These are phyloP conservation scores for Andrena chrysosceles DNA, from an alignment of 2,888 invertebrate species.

Conservation along the genomic window DNA sequence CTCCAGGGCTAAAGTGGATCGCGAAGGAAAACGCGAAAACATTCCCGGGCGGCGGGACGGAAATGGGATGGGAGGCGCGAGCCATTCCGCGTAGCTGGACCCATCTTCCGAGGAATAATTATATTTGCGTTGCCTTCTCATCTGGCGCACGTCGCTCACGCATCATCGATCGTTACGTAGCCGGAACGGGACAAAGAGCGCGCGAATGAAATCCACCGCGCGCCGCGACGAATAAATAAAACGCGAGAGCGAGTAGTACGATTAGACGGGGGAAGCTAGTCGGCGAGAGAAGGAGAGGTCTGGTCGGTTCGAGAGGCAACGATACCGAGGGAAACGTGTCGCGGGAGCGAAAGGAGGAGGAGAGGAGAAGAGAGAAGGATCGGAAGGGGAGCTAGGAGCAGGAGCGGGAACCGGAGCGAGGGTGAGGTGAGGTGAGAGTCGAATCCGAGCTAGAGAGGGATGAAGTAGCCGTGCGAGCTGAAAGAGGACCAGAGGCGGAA, in stretches of 20 bases:
- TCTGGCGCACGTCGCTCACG: conserved; percentile 46
- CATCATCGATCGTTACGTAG: conserved; percentile 68
- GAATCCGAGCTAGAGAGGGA: conserved; percentile 7
- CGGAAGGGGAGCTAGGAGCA: conserved; percentile 27
- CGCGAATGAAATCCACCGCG: conserved; percentile 43
- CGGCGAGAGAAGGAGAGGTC: conserved; percentile 9
- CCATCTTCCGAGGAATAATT: background rate
- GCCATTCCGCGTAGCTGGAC: background rate
- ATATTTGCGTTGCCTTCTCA: background rate
- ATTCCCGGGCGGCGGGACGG: background rate
- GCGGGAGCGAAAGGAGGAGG: conserved; percentile 2
- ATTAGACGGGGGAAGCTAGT: conserved; percentile 57
- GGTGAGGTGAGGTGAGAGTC: conserved; percentile 11
- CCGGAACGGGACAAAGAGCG: conserved; percentile 35
- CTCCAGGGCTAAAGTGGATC: background rate
- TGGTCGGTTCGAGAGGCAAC: conserved; percentile 6
- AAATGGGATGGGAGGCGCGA: background rate
- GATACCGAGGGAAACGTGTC: conserved; percentile 31
- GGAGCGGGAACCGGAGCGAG: conserved; percentile 4
- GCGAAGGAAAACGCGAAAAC: no score
- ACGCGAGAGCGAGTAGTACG: conserved; percentile 49
- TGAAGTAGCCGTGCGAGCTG: background rate
- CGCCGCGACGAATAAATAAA: conserved; percentile 60
- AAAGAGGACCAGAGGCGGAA: conserved; percentile 6
- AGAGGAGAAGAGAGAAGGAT: conserved; percentile 24